These are phyloP conservation scores for Leptopilina syphax DNA, from an alignment of 2,888 invertebrate species.

Conservation along the genomic window DNA sequence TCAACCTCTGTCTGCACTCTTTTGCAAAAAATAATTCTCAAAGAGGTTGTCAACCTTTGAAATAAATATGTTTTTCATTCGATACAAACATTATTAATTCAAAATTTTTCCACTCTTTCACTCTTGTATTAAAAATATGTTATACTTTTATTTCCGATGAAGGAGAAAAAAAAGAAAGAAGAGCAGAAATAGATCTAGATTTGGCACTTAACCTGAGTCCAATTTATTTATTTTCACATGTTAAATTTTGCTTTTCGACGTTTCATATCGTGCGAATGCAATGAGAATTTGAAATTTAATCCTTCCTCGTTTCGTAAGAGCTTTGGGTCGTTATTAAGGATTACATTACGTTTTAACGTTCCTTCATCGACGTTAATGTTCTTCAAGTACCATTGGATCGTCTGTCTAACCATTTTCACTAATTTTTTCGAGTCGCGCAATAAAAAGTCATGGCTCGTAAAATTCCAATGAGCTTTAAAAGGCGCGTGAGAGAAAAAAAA, in stretches of 20 bases:
- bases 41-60: too few relatives aligned
- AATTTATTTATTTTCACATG: conserved; percentile 9
- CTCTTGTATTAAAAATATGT: too few relatives aligned
- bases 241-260: not conserved
- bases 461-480: conserved; percentile 18
- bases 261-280: conserved; percentile 2
- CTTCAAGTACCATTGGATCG: conserved; percentile 29
- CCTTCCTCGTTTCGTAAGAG: conserved; percentile 28
- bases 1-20: too few relatives aligned
- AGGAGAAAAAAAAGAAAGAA: not conserved
- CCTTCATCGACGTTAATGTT: conserved; percentile 33
- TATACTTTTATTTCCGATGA: too few relatives aligned
- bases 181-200: not conserved
- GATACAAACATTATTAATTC: too few relatives aligned
- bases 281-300: conserved; percentile 22
- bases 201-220: not conserved
- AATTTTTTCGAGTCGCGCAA: conserved; percentile 30
- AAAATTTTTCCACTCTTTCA: too few relatives aligned
- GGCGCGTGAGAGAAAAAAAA: not conserved
- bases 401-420: conserved; percentile 26
- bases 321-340: conserved; percentile 29
- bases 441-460: conserved; percentile 33
- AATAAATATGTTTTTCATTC: too few relatives aligned
- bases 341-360: conserved; percentile 28
- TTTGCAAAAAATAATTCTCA: too few relatives aligned